Evolutionary conservation across 2,888 invertebrate species (phyloP).

Genomic region (Chrysotoxum bicinctum): DNA sequence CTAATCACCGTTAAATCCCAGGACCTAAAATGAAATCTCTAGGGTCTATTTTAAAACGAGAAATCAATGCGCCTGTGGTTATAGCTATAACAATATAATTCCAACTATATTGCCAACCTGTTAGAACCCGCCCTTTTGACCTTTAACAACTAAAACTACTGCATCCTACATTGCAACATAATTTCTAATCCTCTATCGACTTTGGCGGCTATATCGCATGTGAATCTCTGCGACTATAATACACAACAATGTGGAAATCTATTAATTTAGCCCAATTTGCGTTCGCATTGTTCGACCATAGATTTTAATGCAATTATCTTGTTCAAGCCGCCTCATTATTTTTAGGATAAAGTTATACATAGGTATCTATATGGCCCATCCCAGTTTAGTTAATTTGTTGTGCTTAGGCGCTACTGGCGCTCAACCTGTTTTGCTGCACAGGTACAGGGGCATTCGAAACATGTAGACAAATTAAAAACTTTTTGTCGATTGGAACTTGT

Average conservation of each 20-base stretch:
- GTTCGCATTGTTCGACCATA: conserved; percentile 55
- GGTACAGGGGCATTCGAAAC: too few relatives aligned
- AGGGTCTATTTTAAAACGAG: conserved; percentile 28
- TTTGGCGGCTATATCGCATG: not conserved
- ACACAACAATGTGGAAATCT: conserved; percentile 48
- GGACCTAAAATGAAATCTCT: conserved; percentile 10
- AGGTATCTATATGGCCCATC: too few relatives aligned
- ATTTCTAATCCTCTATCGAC: conserved; percentile 33
- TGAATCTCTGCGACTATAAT: conserved; percentile 6
- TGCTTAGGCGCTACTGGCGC: too few relatives aligned
- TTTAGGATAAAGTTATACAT: conserved; percentile 20
- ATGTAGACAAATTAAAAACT: too few relatives aligned
- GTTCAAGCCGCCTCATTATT: conserved; percentile 64
- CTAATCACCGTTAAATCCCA: conserved; percentile 13
- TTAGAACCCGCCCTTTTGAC: conserved; percentile 21
- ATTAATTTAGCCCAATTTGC: conserved; percentile 59
- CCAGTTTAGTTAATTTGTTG: too few relatives aligned
- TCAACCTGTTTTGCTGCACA: too few relatives aligned
- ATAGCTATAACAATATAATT: not conserved
- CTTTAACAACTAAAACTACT: conserved; percentile 24
- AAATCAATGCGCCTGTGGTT: conserved; percentile 35
- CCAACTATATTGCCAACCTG: conserved; percentile 30
- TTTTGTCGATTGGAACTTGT: too few relatives aligned
- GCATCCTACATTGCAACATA: conserved; percentile 4
- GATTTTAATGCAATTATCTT: conserved; percentile 68